Evolutionary conservation across 2,113 vertebrate genomes (phyloP).

Genomic region (Mustelus asterias): DNA sequence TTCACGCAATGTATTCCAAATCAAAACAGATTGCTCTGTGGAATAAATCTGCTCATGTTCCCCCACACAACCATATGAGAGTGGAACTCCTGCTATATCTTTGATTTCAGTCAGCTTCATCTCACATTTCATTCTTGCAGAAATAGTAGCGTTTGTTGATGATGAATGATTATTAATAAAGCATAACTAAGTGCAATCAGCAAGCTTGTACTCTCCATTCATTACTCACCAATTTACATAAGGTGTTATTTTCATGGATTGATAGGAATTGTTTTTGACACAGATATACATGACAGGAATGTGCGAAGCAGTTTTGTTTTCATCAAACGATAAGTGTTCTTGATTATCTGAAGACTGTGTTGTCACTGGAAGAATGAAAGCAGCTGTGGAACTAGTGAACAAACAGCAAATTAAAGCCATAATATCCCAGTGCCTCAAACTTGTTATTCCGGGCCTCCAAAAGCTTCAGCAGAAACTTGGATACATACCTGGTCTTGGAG

Average conservation of each 20-base stretch:
- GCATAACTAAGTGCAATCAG: not conserved
- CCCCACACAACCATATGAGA: not conserved
- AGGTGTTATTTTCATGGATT: not conserved
- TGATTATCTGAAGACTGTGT: not conserved
- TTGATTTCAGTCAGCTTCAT: not conserved
- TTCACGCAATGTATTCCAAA: too few relatives aligned
- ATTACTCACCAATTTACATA: not conserved
- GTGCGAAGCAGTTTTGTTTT: not conserved
- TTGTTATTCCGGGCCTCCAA: not conserved
- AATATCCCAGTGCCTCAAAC: not conserved
- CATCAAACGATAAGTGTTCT: not conserved
- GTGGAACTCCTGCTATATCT: not conserved
- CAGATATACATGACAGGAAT: not conserved
- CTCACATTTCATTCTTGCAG: not conserved
- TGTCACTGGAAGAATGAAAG: not conserved
- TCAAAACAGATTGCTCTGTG: too few relatives aligned
- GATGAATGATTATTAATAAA: not conserved
- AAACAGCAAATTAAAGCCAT: not conserved
- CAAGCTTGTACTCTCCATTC: not conserved
- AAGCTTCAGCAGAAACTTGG: not conserved
- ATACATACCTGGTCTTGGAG: not conserved
- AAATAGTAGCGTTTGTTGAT: not conserved
- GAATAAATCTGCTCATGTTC: too few relatives aligned
- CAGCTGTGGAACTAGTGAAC: not conserved
- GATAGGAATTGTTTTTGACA: not conserved